A percentile compares a stretch with the other conserved stretches of the same genome.
Conservation (phyloP, 2,113 vertebrate genomes). For the Syngnathoides biaculeatus region DNA sequence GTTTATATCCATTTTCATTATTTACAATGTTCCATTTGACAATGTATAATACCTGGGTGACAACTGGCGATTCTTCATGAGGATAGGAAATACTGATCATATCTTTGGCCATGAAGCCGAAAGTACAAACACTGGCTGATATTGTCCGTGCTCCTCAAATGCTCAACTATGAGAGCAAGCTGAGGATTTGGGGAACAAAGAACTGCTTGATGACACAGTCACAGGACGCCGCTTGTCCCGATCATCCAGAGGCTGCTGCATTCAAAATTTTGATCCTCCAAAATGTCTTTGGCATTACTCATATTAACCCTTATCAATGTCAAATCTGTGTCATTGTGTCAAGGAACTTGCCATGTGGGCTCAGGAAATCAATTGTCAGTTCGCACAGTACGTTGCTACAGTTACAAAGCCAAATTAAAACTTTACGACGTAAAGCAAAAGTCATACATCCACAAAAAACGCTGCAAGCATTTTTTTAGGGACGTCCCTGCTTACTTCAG, state of each 20-base stretch:
- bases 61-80: background rate
- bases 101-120: background rate
- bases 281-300: background rate
- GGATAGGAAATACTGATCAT: background rate
- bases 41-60: background rate
- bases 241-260: background rate
- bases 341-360: too few relatives aligned
- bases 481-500: too few relatives aligned
- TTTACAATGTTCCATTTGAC: background rate
- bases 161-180: conserved; percentile 6
- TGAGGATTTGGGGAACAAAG: conserved; percentile 35
- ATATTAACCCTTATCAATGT: background rate
- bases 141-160: conserved; percentile 10
- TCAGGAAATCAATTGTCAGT: too few relatives aligned
- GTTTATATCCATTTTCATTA: background rate
- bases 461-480: too few relatives aligned
- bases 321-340: background rate
- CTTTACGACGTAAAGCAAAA: too few relatives aligned
- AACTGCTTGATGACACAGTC: conserved; percentile 14
- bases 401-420: too few relatives aligned
- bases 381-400: too few relatives aligned
- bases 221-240: conserved; percentile 11
- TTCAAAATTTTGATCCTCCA: background rate
- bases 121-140: background rate
- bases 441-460: too few relatives aligned